Percentiles rank a stretch among this genome's conserved stretches.
Evolutionary conservation across 2,888 invertebrate genomes (phyloP).

Genomic region (Orthosia incerta): DNA sequence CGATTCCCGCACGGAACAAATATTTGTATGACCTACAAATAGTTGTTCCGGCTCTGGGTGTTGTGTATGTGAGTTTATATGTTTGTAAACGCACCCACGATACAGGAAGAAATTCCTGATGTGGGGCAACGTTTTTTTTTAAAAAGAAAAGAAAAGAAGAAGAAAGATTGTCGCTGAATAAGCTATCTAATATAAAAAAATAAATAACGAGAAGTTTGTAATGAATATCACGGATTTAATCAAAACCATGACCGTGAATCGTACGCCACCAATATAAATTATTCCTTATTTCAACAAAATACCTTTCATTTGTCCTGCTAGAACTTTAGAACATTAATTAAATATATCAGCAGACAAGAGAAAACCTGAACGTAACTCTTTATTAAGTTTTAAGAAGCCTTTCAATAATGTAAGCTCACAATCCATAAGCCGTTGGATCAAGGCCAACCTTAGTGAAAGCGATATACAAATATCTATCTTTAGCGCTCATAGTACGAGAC

Average conservation of each 20-base stretch:
- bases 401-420: slow-evolving; percentile 12
- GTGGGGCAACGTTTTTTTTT: no score
- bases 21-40: no score
- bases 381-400: slow-evolving; percentile 21
- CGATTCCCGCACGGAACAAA: no score
- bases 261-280: slow-evolving; percentile 1
- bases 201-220: slow-evolving; percentile 8
- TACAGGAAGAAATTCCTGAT: no score
- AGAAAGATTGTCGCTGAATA: slow-evolving; percentile 27
- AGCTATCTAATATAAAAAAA: slow-evolving; percentile 6
- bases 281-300: slow-evolving; percentile 27
- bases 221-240: slow-evolving; percentile 24
- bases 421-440: slow-evolving; percentile 21
- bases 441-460: slow-evolving; percentile 6
- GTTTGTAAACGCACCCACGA: no score
- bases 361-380: slow-evolving; percentile 4
- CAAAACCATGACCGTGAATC: slow-evolving; percentile 14
- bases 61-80: no score
- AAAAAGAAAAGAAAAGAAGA: no score
- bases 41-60: no score
- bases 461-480: slow-evolving; percentile 29
- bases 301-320: slow-evolving; percentile 26
- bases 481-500: slow-evolving; percentile 23
- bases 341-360: slow-evolving; percentile 4
- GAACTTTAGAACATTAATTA: slow-evolving; percentile 12